A percentile compares a stretch with the other conserved stretches of the same genome.
Evolutionary conservation across 2,797 vertebrate genomes (phyloP).

Genomic region (Arctocebus calabarensis): DNA sequence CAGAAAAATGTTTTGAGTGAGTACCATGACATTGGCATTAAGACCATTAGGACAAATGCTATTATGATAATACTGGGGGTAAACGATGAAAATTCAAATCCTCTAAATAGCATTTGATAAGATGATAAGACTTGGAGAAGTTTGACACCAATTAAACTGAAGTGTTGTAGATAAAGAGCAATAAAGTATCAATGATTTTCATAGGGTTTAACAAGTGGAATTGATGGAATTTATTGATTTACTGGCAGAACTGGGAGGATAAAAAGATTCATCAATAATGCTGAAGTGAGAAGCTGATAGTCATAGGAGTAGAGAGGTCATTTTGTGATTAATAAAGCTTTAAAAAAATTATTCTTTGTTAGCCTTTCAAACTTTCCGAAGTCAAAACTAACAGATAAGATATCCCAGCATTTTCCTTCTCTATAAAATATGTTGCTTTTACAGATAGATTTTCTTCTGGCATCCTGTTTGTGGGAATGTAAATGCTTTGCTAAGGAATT

Average conservation of each 20-base stretch:
- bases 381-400: not conserved
- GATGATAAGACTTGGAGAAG: not conserved
- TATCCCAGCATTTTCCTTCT: not conserved
- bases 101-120: not conserved
- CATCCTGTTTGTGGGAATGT: not conserved
- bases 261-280: not conserved
- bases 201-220: not conserved
- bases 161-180: not conserved
- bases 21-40: not conserved
- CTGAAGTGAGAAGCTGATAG: not conserved
- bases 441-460: not conserved
- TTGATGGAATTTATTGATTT: not conserved
- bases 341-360: not conserved
- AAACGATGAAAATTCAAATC: not conserved
- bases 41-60: not conserved
- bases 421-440: not conserved
- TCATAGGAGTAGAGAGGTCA: not conserved
- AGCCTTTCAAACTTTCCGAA: not conserved
- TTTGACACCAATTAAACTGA: not conserved
- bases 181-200: not conserved
- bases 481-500: slow-evolving; percentile 41
- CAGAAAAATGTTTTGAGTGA: not conserved
- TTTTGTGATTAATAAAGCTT: not conserved
- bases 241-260: not conserved
- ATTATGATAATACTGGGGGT: not conserved